phyloP scores from a whole-genome alignment of 1,140 invertebrate species.

The Phocides pigmalion region DNA sequence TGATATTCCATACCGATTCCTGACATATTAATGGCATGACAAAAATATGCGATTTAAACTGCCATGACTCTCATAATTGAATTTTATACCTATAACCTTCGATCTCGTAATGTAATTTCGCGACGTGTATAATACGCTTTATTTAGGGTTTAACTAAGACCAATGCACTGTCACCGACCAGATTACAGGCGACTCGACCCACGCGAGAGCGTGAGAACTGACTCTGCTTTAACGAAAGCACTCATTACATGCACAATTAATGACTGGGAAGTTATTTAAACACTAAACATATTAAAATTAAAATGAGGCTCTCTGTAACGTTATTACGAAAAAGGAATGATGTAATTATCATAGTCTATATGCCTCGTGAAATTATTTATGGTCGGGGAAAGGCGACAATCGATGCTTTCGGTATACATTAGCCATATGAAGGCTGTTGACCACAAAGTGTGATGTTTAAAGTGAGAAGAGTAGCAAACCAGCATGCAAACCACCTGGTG shows the following conservation, averaged over 20 bases:
- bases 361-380: too few species aligned
- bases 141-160: neutral
- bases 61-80: neutral
- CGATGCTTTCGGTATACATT: too few species aligned
- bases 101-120: too few species aligned
- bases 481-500: too few species aligned
- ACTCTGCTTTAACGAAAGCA: conserved; percentile 16
- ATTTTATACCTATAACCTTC: neutral
- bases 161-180: neutral
- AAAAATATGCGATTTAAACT: neutral
- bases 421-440: too few species aligned
- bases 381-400: too few species aligned
- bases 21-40: too few species aligned
- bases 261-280: conserved; percentile 23
- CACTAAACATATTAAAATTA: conserved; percentile 4
- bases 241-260: conserved; percentile 17
- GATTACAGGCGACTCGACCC: neutral
- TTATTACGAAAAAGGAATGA: too few species aligned
- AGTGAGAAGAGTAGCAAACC: too few species aligned
- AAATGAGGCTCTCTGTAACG: conserved; percentile 3
- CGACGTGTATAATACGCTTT: neutral
- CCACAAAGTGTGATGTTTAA: conserved; percentile 1
- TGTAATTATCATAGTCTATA: too few species aligned
- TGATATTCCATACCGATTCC: too few species aligned
- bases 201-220: conserved; percentile 11